Evolutionary conservation across 1,140 invertebrate species (phyloP), one percentile per base, ranked within the genome.

Genomic region (Fopius arisanus): DNA sequence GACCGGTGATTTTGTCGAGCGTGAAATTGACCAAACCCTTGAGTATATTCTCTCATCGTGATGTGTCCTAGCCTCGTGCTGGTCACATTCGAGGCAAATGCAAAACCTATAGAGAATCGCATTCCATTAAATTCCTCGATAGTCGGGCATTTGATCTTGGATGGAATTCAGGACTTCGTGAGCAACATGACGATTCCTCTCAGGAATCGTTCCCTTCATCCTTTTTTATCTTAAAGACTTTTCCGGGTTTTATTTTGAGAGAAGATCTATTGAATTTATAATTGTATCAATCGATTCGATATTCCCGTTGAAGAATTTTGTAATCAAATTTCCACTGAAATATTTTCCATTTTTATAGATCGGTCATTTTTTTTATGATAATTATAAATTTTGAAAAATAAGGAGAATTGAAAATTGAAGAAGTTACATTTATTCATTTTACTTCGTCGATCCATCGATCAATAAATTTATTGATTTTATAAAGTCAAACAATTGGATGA

Each of bases 1-100:
- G 33, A 9, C 37, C 9, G 62, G 70, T 31, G 54, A 41, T 41
- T 69, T 48, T 72, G 16, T 68, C 65, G 69, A 78, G 72, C 77
- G 77, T 78, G 77, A 78, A 78, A 78, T 78, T 76, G 72, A 74
- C 74, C 70, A 59, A 73, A 48, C 3, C 1, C 43, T n/a, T 48
- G 7, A n/a, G 3, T 14, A 48, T 48, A 48, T 48, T 48, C n/a
- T 59, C 37, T 33, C 26, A n/a, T 66, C 70, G 70, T 66, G 62
- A 67, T 72, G 59, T 51, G 43, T 19, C 43, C 43, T n/a, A 48
- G n/a, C 1, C 43, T 48, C 43, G 43, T 48, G 43, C 43, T 48
- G 43, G n/a, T 48, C 43, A 7, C 43, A 48, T 48, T 48, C n/a
- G 16, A 19, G 5, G 43, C 2, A 3, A 16, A 19, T 6, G 16